Percentiles rank a stretch among this genome's conserved stretches.
Conservation (phyloP, 2,888 invertebrate genomes). For the Steinernema hermaphroditum region DNA sequence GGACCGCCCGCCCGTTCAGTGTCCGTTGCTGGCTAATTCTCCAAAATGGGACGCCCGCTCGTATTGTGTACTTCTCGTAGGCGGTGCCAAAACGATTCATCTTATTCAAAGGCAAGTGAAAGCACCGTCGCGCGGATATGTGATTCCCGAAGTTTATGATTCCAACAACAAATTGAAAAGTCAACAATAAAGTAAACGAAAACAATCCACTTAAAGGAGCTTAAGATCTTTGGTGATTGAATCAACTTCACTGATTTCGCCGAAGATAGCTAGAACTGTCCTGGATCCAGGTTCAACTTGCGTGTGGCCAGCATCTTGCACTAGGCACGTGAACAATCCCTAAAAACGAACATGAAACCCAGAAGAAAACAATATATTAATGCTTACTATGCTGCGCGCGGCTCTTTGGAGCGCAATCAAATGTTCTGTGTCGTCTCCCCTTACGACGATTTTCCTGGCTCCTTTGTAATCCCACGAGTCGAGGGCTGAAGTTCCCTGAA, state of each 20-base stretch:
- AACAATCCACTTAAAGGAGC: conserved; percentile 58
- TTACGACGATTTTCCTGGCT: conserved; percentile 60
- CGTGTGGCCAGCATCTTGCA: conserved; percentile 71
- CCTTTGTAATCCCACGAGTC: conserved; percentile 46
- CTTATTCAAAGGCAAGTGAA: too few relatives aligned
- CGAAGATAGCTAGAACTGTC: conserved; percentile 69
- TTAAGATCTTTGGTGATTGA: conserved; percentile 68
- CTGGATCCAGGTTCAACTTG: conserved; percentile 69
- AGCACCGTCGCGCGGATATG: too few relatives aligned
- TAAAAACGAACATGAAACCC: conserved; percentile 33
- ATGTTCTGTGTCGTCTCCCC: conserved; percentile 69
- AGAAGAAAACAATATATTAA: too few relatives aligned
- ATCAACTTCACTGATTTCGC: conserved; percentile 67
- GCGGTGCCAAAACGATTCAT: not conserved
- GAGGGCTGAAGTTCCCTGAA: conserved; percentile 44
- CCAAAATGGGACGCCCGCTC: not conserved
- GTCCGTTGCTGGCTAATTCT: conserved; percentile 23
- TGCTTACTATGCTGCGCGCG: conserved; percentile 62
- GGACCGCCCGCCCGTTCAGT: conserved; percentile 12
- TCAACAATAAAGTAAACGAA: too few relatives aligned
- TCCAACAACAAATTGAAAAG: too few relatives aligned
- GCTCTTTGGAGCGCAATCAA: conserved; percentile 68
- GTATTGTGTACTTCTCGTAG: not conserved
- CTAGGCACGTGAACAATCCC: conserved; percentile 69
- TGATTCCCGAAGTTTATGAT: too few relatives aligned